A percentile compares a stretch with the other conserved stretches of the same genome.
Conservation (phyloP, 2,888 invertebrate species). For the Mactromeris polynyma region DNA sequence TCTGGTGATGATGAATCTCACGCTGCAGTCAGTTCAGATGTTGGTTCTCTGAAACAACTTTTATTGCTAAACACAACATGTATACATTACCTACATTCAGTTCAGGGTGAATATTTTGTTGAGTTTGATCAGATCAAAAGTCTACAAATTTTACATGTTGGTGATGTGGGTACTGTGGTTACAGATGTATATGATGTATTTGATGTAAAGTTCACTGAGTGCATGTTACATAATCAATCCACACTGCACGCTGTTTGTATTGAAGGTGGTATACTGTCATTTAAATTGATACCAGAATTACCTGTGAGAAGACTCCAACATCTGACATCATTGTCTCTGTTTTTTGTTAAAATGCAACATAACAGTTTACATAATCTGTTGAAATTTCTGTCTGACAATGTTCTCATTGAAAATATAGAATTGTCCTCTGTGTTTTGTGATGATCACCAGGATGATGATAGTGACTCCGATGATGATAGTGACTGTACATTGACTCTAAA, state of each 20-base stretch:
- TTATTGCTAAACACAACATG: not conserved
- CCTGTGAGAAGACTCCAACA: not conserved
- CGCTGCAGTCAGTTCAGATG: too few relatives aligned
- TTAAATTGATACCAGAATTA: not conserved
- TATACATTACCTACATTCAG: not conserved
- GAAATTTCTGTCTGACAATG: not conserved
- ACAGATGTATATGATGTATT: too few relatives aligned
- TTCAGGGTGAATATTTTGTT: not conserved
- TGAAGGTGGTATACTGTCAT: not conserved
- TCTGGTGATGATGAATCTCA: too few relatives aligned
- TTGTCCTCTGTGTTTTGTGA: not conserved
- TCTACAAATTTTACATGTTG: too few relatives aligned
- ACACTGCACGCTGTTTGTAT: not conserved
- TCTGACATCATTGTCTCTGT: not conserved
- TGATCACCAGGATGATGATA: not conserved
- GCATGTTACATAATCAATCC: too few relatives aligned
- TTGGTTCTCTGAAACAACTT: not conserved
- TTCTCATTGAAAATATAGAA: not conserved
- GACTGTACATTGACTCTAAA: not conserved
- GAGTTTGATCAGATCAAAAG: too few relatives aligned
- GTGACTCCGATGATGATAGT: too few relatives aligned
- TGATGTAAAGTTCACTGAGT: too few relatives aligned
- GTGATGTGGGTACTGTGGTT: too few relatives aligned
- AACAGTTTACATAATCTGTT: not conserved
- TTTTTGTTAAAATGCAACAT: not conserved